These are phyloP conservation scores for Coptodon rendalli DNA, from an alignment of 2,113 vertebrate species.

Conservation along the genomic window DNA sequence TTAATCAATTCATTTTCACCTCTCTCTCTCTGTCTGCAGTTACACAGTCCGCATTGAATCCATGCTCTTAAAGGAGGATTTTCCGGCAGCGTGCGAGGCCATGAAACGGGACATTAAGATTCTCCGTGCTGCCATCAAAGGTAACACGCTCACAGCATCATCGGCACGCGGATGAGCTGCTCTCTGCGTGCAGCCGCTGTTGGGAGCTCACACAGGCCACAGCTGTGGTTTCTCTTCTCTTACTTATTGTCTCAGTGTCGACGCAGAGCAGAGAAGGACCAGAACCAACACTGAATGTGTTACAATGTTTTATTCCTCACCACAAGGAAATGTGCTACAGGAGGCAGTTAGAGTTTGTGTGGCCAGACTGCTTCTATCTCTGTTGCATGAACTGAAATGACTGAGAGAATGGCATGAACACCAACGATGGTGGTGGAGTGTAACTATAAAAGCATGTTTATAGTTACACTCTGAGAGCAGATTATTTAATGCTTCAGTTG, in stretches of 20 bases:
- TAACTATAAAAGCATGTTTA: background rate
- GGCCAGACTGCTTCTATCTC: fast-evolving
- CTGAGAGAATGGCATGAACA: background rate
- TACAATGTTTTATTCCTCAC: background rate
- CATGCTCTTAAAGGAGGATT: constrained; percentile 89
- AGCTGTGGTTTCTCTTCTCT: background rate
- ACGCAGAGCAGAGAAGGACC: fast-evolving
- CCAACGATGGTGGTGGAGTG: fast-evolving
- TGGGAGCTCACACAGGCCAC: background rate
- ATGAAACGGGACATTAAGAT: constrained; percentile 75
- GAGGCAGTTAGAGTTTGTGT: fast-evolving
- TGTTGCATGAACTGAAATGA: fast-evolving
- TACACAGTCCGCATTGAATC: constrained; percentile 84
- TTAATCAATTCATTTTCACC: background rate
- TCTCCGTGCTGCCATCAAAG: constrained; percentile 78
- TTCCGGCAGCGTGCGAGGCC: constrained; percentile 74
- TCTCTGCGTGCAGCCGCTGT: background rate
- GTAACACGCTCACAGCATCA: constrained; percentile 52
- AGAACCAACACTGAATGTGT: background rate
- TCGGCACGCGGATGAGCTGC: background rate
- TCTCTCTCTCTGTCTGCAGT: constrained; percentile 51
- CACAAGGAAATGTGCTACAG: background rate
- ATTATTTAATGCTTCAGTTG: background rate
- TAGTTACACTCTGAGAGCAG: background rate
- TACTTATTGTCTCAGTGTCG: background rate